These are phyloP conservation scores for Cephalopachus bancanus DNA, from an alignment of 2,797 vertebrate species.

Conservation along the genomic window DNA sequence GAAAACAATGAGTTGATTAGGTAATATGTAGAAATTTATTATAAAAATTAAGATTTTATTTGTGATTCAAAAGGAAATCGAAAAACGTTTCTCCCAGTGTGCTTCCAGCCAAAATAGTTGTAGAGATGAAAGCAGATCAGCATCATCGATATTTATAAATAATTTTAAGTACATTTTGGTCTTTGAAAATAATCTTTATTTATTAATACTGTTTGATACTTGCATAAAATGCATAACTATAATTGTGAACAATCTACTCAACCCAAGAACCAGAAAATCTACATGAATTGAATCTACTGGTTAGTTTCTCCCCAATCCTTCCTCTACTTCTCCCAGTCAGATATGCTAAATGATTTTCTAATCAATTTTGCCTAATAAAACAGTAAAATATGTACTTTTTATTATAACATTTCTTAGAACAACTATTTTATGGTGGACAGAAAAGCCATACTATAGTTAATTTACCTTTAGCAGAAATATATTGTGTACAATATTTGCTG, in stretches of 20 bases:
- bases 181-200: slow-evolving; percentile 13
- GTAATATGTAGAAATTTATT: background rate
- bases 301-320: background rate
- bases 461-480: slow-evolving; percentile 41
- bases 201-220: background rate
- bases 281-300: background rate
- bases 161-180: background rate
- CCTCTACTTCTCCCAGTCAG: background rate
- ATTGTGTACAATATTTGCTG: background rate
- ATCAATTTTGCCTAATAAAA: slow-evolving; percentile 4
- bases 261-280: slow-evolving; percentile 24
- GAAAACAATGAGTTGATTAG: background rate
- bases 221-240: background rate
- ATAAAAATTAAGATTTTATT: slow-evolving; percentile 25
- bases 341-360: slow-evolving; percentile 16
- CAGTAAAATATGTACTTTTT: background rate
- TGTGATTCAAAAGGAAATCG: background rate
- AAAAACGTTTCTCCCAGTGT: background rate
- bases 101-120: background rate
- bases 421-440: background rate
- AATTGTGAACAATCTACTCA: background rate
- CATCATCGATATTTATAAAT: slow-evolving; percentile 18
- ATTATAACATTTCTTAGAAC: slow-evolving; percentile 25
- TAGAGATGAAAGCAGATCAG: background rate
- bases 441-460: background rate